These are phyloP conservation scores for Sebastes baramenuke DNA, from an alignment of 2,797 vertebrate species.

Conservation along the genomic window DNA sequence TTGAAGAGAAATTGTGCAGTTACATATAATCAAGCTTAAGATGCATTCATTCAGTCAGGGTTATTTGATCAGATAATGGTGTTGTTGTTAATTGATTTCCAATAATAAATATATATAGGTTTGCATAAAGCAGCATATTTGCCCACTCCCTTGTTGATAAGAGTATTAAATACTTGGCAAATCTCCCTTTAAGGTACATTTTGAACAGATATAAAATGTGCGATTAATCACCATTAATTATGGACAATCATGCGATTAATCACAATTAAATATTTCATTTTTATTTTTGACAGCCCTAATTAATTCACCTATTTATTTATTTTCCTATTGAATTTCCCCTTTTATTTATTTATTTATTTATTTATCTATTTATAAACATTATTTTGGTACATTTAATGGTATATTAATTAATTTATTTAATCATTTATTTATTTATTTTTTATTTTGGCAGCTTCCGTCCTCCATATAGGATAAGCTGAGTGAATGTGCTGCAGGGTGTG, in stretches of 20 bases:
- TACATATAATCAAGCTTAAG: neutral
- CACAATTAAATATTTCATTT: no score
- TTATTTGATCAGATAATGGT: neutral
- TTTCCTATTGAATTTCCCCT: neutral
- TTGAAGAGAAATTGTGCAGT: neutral
- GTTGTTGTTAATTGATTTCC: neutral
- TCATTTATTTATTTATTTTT: neutral
- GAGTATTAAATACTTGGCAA: no score
- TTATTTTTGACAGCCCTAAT: neutral
- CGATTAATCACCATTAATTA: no score
- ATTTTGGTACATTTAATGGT: no score
- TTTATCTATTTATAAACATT: neutral
- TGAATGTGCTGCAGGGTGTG: conserved; percentile 7
- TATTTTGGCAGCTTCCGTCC: neutral
- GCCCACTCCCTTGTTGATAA: no score
- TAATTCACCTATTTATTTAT: neutral
- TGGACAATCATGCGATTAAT: no score
- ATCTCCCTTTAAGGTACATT: no score
- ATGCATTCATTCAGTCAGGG: neutral
- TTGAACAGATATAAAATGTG: no score
- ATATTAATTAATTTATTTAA: neutral
- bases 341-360: neutral
- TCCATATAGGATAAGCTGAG: neutral
- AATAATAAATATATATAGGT: no score
- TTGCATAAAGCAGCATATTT: no score